phyloP scores from a whole-genome alignment of 1,140 invertebrate species.

The Bombus sibiricus region DNA sequence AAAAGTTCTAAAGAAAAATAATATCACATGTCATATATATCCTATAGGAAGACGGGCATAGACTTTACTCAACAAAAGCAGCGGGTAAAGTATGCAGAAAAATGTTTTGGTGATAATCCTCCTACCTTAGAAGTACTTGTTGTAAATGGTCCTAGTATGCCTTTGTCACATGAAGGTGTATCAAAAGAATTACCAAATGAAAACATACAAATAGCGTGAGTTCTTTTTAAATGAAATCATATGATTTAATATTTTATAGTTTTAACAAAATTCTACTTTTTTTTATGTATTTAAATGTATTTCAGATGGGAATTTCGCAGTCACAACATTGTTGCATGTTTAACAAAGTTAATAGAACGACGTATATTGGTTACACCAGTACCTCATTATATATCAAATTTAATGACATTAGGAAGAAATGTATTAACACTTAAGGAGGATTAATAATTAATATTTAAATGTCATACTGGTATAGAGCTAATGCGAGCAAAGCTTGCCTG shows the following conservation, averaged over 20 bases:
- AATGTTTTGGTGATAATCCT: constrained; percentile 66
- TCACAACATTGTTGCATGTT: constrained; percentile 60
- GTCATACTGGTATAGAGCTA: not conserved
- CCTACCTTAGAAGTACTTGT: constrained; percentile 68
- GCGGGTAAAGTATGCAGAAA: constrained; percentile 66
- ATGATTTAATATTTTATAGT: not conserved
- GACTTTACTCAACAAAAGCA: constrained; percentile 73
- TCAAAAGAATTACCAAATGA: constrained; percentile 51
- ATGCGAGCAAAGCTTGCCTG: not conserved
- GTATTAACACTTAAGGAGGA: constrained; percentile 36
- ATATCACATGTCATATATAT: not conserved
- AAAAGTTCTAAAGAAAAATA: not conserved
- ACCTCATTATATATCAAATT: constrained; percentile 70
- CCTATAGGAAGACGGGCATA: constrained; percentile 67
- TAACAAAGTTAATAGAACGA: constrained; percentile 66
- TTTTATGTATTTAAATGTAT: constrained; percentile 26
- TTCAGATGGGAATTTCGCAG: constrained; percentile 74
- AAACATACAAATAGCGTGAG: constrained; percentile 62
- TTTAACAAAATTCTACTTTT: constrained; percentile 29
- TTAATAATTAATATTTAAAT: not conserved
- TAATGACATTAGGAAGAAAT: constrained; percentile 68
- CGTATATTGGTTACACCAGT: constrained; percentile 64
- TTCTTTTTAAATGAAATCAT: constrained; percentile 2
- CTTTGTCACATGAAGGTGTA: constrained; percentile 54
- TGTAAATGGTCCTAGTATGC: constrained; percentile 51